Conservation (phyloP, 2,797 vertebrate species). For the Enteromius afrohamiltoni region DNA sequence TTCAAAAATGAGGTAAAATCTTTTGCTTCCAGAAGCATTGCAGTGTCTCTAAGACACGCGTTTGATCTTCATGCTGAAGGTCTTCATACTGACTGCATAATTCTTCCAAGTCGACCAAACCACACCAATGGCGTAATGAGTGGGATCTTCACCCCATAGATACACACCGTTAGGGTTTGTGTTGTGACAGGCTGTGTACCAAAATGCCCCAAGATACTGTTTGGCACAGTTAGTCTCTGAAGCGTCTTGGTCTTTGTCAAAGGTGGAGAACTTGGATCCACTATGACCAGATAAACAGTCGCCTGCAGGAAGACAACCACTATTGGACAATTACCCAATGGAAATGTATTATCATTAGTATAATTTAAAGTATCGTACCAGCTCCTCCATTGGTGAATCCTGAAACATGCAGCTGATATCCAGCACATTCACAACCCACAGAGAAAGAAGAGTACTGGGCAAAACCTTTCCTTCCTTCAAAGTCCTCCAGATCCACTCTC, state of each 20-base stretch:
- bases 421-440: conserved; percentile 18
- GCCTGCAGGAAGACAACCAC: background rate
- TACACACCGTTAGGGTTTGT: background rate
- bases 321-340: too few species aligned
- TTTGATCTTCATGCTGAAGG: background rate
- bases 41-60: background rate
- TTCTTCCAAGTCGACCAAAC: background rate
- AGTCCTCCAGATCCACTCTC: conserved; percentile 19
- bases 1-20: too few species aligned
- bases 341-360: too few species aligned
- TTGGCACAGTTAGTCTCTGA: background rate
- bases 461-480: background rate
- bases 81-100: background rate
- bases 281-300: background rate
- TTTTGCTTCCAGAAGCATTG: too few species aligned
- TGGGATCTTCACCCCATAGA: background rate
- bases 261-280: background rate
- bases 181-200: fast-evolving
- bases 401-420: conserved; percentile 59
- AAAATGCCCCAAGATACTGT: background rate
- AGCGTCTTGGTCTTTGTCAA: background rate
- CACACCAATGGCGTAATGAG: too few species aligned
- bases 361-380: conserved; percentile 37
- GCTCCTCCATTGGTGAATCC: conserved; percentile 53
- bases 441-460: conserved; percentile 52